A percentile compares a stretch with the other conserved stretches of the same genome.
phyloP scores from a whole-genome alignment of 2,888 invertebrate species.

The Drosophila suboccidentalis region DNA sequence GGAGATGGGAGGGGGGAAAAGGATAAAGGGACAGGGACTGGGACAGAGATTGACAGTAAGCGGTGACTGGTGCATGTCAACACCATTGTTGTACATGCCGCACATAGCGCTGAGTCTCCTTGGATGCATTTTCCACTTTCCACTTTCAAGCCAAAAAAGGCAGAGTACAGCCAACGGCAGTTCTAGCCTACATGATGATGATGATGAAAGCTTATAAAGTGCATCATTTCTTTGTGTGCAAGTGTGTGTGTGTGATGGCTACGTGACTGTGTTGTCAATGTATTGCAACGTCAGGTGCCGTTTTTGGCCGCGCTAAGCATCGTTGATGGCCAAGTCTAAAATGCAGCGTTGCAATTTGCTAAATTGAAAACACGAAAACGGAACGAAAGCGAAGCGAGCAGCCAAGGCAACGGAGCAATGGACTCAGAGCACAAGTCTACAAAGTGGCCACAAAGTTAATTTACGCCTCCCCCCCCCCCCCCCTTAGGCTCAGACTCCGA shows the following conservation, averaged over 20 bases:
- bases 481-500: background rate
- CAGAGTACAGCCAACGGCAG: conserved; percentile 36
- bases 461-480: too few species aligned
- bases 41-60: conserved; percentile 22
- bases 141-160: conserved; percentile 55
- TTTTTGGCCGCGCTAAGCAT: conserved; percentile 48
- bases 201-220: conserved; percentile 55
- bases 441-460: conserved; percentile 74
- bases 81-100: conserved; percentile 58
- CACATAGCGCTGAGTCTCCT: conserved; percentile 45
- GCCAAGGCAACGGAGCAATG: conserved; percentile 6
- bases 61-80: conserved; percentile 61
- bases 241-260: conserved; percentile 26
- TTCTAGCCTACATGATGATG: conserved; percentile 6
- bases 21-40: background rate
- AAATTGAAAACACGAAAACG: conserved; percentile 74
- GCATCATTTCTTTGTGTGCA: conserved; percentile 30
- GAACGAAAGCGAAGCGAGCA: conserved; percentile 41
- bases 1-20: background rate
- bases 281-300: conserved; percentile 12
- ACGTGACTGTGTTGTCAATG: conserved; percentile 73
- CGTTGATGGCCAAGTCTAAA: conserved; percentile 66
- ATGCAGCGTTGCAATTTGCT: conserved; percentile 72
- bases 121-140: conserved; percentile 59
- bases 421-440: conserved; percentile 23